Conservation (phyloP, 2,113 vertebrate genomes). For the Genyomyrus donnyi region DNA sequence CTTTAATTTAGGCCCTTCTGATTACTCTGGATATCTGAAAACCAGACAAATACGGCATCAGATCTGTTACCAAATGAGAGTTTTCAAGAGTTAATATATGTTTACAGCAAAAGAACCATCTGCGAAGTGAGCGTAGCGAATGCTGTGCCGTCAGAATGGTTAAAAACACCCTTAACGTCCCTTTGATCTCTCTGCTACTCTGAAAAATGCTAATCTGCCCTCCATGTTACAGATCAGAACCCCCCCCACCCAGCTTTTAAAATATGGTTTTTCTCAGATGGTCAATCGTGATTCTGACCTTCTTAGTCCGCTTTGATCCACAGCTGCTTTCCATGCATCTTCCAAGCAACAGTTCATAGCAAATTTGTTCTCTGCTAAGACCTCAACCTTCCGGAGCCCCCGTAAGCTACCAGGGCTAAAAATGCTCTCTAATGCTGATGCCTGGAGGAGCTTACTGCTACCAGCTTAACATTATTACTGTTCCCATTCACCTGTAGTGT, state of each 20-base stretch:
- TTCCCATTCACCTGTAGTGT: background rate
- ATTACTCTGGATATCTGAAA: background rate
- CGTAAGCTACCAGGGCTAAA: slow-evolving; percentile 58
- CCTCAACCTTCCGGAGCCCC: slow-evolving; percentile 39
- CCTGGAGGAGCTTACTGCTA: slow-evolving; percentile 53
- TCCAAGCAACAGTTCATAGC: slow-evolving; percentile 48
- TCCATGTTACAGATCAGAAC: slow-evolving; percentile 56
- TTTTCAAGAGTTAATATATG: slow-evolving; percentile 31
- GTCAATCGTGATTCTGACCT: slow-evolving; percentile 64
- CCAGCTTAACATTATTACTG: slow-evolving; percentile 44
- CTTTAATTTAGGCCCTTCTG: background rate
- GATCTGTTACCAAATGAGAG: slow-evolving; percentile 25
- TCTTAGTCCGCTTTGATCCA: slow-evolving; percentile 63
- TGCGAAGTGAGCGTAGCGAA: slow-evolving; percentile 45
- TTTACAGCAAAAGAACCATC: slow-evolving; percentile 29
- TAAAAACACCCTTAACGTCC: slow-evolving; percentile 34
- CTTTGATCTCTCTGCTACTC: slow-evolving; percentile 61
- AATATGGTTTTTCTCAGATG: slow-evolving; percentile 58
- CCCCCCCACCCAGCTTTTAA: slow-evolving; percentile 27
- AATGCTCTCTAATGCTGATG: slow-evolving; percentile 55
- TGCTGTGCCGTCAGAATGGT: slow-evolving; percentile 40
- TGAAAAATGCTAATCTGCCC: slow-evolving; percentile 56
- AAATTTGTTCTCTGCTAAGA: slow-evolving; percentile 52
- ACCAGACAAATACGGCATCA: background rate
- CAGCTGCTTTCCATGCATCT: slow-evolving; percentile 53